Base-by-base conservation (phyloP, 2,113 vertebrate species). In the Sinocyclocheilus rhinocerous region DNA sequence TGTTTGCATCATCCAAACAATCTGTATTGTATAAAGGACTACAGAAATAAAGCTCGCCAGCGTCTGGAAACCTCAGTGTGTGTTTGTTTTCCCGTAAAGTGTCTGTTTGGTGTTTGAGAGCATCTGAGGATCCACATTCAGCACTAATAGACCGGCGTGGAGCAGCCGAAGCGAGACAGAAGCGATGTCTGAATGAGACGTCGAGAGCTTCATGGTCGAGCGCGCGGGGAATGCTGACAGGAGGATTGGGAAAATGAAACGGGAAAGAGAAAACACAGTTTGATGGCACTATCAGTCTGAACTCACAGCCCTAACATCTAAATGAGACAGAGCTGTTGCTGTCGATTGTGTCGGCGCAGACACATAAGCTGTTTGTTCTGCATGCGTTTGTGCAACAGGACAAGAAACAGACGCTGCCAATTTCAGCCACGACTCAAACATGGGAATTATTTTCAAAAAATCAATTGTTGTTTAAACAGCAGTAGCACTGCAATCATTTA, bases 331-430 rank as follows among this genome's bases (percentile, higher is more conserved):
- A 77, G 33, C 76, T 69, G 39, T 29, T 18, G 45, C 59, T 80
- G 84, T 88, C 87, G 88, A 90, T 88, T 83, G 80, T 59, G 72
- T 76, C 72, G 57, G 57, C 55, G 24, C 55, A 52, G 86, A 88
- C 72, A 85, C 86, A 89, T 87, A 87, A 83, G 76, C 84, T 12
- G 85, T 75, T 83, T 84, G 67, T 36, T 45, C 72, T 65, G 69
- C 81, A 20, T 48, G 78, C 18, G n/a, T 84, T 42, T 59, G 81
- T 61, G 76, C 86, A 76, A n/a, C 13, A 76, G 86, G 81, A 81
- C 20, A 18, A 59, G 36, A 8, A 45, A 18, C 55, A 63, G 59
- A 24, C 22, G 22, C 22, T 61, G 10, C 10, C 59, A 4, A 11
- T 24, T 6, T 15, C 2, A 65, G 63, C 63, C 63, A 67, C 63